A percentile compares a stretch with the other conserved stretches of the same genome.
These are phyloP conservation scores for Eremobia ochroleuca DNA, from an alignment of 2,888 invertebrate genomes.

Conservation along the genomic window DNA sequence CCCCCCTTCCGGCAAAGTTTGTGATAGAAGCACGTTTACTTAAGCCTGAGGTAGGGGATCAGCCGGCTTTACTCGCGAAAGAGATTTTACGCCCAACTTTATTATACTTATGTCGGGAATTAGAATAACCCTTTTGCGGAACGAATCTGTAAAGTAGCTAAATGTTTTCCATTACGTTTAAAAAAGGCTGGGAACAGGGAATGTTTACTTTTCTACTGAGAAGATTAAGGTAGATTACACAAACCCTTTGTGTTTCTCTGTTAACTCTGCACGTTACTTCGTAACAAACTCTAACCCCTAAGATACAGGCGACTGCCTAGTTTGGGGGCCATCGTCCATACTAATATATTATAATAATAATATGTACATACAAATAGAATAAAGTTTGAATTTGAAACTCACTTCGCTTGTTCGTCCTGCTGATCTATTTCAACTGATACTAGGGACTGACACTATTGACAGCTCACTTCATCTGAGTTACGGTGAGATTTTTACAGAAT, in stretches of 20 bases:
- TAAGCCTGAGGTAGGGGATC: slow-evolving; percentile 29
- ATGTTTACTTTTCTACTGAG: not conserved
- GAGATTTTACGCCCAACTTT: slow-evolving; percentile 28
- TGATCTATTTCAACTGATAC: not conserved
- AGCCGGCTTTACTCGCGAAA: slow-evolving; percentile 21
- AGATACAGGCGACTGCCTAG: too few species aligned
- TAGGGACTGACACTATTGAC: not conserved
- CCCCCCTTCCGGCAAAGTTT: not conserved
- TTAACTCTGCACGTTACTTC: not conserved
- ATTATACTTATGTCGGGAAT: slow-evolving; percentile 31
- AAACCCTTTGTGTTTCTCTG: not conserved
- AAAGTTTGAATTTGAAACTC: not conserved
- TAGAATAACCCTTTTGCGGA: slow-evolving; percentile 30
- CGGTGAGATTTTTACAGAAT: not conserved
- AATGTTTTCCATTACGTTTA: slow-evolving; percentile 18
- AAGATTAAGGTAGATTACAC: not conserved
- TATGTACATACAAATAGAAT: not conserved
- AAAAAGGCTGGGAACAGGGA: not conserved
- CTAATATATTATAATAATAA: not conserved
- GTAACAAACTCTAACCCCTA: too few species aligned
- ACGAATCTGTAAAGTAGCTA: not conserved
- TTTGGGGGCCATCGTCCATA: too few species aligned
- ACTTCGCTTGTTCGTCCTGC: not conserved
- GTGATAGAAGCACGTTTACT: slow-evolving; percentile 33
- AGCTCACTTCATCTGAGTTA: not conserved